Conservation (phyloP, 2,113 vertebrate species). For the Anthoscopus minutus region DNA sequence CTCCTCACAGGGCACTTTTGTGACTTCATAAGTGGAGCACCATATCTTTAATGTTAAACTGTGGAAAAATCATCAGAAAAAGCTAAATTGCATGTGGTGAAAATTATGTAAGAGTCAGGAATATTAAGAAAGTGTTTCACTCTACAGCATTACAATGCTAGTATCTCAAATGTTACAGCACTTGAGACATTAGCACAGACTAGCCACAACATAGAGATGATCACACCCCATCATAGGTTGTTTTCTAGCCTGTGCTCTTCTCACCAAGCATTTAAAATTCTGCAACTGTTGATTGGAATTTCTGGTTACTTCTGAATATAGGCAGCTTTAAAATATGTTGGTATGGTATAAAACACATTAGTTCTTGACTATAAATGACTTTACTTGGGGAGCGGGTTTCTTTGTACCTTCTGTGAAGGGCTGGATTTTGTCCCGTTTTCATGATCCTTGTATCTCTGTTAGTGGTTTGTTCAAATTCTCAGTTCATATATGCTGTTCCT, state of each 20-base stretch:
- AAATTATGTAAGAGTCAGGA: neutral
- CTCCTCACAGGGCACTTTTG: neutral
- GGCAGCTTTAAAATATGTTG: neutral
- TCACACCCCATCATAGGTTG: neutral
- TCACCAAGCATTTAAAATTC: neutral
- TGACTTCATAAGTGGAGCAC: neutral
- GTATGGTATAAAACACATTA: neutral
- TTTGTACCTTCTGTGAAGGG: neutral
- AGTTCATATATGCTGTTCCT: neutral
- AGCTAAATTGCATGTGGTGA: neutral
- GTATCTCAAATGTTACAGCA: neutral
- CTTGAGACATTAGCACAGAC: neutral
- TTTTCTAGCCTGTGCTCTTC: neutral
- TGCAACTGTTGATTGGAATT: neutral
- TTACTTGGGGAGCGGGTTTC: fast-evolving
- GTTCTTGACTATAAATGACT: neutral
- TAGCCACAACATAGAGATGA: neutral
- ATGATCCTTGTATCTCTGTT: neutral
- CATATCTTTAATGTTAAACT: neutral
- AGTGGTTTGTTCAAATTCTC: neutral
- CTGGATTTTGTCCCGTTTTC: neutral
- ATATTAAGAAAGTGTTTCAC: neutral
- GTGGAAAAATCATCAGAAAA: neutral
- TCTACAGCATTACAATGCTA: neutral
- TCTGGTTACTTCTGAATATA: neutral